Conservation (phyloP, 2,888 invertebrate genomes). For the Nematopogon swammerdamellus region DNA sequence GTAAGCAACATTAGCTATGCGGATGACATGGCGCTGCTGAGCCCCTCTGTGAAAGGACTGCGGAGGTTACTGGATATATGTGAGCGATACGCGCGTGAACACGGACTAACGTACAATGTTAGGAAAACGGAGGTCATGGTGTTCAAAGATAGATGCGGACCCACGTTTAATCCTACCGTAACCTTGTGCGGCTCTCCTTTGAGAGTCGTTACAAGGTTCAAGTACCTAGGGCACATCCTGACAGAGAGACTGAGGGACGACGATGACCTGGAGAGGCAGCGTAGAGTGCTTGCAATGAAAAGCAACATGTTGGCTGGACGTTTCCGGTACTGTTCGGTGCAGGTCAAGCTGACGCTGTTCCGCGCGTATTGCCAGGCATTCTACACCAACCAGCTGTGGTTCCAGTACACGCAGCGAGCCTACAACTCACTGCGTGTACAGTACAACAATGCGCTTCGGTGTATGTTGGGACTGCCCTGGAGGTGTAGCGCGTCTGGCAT, state of each 20-base stretch:
- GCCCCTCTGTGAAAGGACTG: background rate
- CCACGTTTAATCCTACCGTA: background rate
- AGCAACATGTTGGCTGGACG: constrained; percentile 6
- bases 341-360: constrained; percentile 2
- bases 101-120: background rate
- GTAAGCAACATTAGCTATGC: constrained; percentile 5
- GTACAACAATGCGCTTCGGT: constrained; percentile 3
- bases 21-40: background rate
- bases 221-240: constrained; percentile 4
- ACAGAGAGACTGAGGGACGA: constrained; percentile 2
- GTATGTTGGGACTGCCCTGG: constrained; percentile 2
- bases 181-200: background rate
- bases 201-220: constrained; percentile 1
- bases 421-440: constrained; percentile 4
- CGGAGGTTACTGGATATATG: background rate
- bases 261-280: constrained; percentile 4
- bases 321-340: constrained; percentile 2
- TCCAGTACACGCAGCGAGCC: constrained; percentile 3
- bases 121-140: background rate
- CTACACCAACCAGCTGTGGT: constrained; percentile 3
- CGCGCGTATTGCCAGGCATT: constrained; percentile 4
- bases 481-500: constrained; percentile 3
- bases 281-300: constrained; percentile 3
- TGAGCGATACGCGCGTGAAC: background rate
- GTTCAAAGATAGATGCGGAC: background rate